Evolutionary conservation across 2,888 invertebrate species (phyloP), one percentile per base, ranked within the genome.

Genomic region (Euplexia lucipara): DNA sequence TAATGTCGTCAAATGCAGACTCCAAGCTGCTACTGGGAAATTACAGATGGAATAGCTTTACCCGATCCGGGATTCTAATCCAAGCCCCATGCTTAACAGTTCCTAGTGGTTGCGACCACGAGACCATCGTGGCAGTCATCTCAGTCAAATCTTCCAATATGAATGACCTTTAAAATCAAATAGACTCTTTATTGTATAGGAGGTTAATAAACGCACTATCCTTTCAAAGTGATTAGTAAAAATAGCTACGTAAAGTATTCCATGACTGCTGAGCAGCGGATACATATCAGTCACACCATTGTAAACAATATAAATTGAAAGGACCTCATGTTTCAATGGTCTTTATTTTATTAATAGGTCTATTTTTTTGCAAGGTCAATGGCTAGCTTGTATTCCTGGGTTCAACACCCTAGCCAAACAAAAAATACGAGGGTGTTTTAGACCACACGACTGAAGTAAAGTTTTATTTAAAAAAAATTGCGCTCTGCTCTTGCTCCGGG

Each of bases 221-320:
- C 18, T 34, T 66, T 26, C n/a, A 52, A 34, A 58, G 18, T 39
- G 26, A 68, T 35, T 48, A 57, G 22, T 51, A n/a, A n/a, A n/a
- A 30, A 47, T 37, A 18, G 30, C 20, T 30, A 16, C 32, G 3
- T 47, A 42, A 34, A 62, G 9, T 45, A 44, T 53, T 71, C 37
- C 20, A 63, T 37, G 10, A 42, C 22, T 26, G 49, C 12, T 22
- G 59, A 16, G 42, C 32, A 39, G n/a, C 5, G 32, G 48, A 34
- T 53, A 62, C 52, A 37, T 32, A 70, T 49, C 37, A 34, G 37
- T 32, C 18, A n/a, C 20, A 18, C 37, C 26, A 14, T 44, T 32
- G n/a, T 57, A 30, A 22, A 22, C 4, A 35, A 14, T 48, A 32
- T 37, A 68, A 42, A 44, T 66, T 49, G n/a, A 68, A 57, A 59